These are phyloP conservation scores for Athripsodes cinereus DNA, from an alignment of 2,888 invertebrate species.

Conservation along the genomic window DNA sequence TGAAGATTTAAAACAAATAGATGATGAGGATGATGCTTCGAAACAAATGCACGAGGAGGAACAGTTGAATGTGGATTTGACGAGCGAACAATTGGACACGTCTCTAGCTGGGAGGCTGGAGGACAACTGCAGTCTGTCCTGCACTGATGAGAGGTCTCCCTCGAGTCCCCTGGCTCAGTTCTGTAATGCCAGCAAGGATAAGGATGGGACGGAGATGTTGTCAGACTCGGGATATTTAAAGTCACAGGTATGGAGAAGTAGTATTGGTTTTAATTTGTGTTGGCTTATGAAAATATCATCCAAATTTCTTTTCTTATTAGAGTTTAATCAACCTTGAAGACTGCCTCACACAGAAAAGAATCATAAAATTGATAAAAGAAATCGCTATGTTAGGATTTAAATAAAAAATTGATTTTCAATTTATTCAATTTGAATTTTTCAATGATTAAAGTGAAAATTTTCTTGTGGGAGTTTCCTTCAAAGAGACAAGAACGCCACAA, in stretches of 20 bases:
- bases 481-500: too few species aligned
- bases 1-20: too few species aligned
- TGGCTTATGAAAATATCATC: too few species aligned
- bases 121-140: background rate
- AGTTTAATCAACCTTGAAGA: too few species aligned
- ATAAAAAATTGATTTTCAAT: background rate
- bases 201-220: constrained; percentile 14
- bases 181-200: constrained; percentile 11
- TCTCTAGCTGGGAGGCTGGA: background rate
- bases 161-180: constrained; percentile 18
- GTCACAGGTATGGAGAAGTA: constrained; percentile 23
- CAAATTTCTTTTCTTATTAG: too few species aligned
- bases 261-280: too few species aligned
- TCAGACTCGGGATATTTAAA: constrained; percentile 22
- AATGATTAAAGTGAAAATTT: too few species aligned
- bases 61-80: background rate
- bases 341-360: too few species aligned
- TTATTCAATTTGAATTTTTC: background rate
- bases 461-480: background rate
- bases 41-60: too few species aligned
- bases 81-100: background rate
- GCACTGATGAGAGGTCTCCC: constrained; percentile 10
- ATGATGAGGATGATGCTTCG: too few species aligned
- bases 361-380: too few species aligned
- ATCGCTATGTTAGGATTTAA: too few species aligned